These are phyloP conservation scores for Pelecanus crispus DNA, from an alignment of 2,113 vertebrate species.

Conservation along the genomic window DNA sequence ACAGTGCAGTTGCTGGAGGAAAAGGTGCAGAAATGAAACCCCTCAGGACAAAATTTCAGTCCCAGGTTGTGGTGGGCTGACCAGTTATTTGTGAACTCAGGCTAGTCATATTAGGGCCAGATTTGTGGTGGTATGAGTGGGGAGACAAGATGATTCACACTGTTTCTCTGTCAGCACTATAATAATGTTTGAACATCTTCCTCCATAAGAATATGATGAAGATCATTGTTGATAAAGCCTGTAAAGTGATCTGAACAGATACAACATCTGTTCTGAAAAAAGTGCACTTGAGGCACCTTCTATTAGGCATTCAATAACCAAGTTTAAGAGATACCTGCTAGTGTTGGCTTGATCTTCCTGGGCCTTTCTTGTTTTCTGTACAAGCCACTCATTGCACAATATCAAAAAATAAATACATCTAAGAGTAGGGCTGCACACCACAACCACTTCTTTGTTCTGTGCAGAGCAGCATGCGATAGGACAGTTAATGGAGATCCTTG, in stretches of 20 bases:
- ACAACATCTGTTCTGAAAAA: neutral
- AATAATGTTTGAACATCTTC: neutral
- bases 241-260: neutral
- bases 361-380: neutral
- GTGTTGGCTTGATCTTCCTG: neutral
- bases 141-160: fast-evolving
- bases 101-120: neutral
- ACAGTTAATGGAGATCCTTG: neutral
- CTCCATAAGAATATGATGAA: neutral
- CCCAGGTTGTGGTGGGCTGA: neutral
- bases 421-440: neutral
- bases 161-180: neutral
- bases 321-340: neutral
- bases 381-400: neutral
- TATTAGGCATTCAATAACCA: neutral
- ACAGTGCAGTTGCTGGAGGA: neutral
- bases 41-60: neutral
- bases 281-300: neutral
- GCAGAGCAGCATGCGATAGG: neutral
- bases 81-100: neutral
- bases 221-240: neutral
- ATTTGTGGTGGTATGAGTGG: neutral
- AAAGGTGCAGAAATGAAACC: neutral
- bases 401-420: neutral
- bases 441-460: neutral